phyloP scores from a whole-genome alignment of 2,888 invertebrate species.

The Embidobia sp. region DNA sequence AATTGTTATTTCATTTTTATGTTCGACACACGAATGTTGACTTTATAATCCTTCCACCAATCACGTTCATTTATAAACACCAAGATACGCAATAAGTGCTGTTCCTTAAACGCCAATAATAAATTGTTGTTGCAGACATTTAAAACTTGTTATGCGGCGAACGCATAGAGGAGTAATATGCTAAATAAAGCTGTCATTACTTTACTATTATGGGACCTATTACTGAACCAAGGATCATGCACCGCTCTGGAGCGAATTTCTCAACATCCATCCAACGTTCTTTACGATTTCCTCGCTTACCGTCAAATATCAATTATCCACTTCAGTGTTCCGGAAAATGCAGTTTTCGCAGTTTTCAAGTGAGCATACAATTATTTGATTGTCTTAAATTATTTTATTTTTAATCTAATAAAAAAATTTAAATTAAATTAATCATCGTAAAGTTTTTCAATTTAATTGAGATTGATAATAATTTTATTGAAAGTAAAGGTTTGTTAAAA shows the following conservation, averaged over 20 bases:
- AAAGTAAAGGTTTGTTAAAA: too few relatives aligned
- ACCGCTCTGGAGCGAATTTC: constrained; percentile 74
- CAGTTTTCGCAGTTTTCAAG: constrained; percentile 82
- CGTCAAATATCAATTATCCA: constrained; percentile 84
- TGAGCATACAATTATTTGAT: too few relatives aligned
- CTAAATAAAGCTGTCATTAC: constrained; percentile 66
- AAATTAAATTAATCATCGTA: too few relatives aligned
- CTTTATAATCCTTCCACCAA: too few relatives aligned
- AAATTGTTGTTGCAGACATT: constrained; percentile 30
- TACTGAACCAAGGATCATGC: constrained; percentile 68
- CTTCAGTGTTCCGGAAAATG: constrained; percentile 83
- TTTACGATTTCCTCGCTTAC: constrained; percentile 83
- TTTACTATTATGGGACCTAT: constrained; percentile 71
- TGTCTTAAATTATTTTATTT: constrained; percentile 1
- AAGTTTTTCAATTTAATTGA: too few relatives aligned
- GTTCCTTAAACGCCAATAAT: too few relatives aligned
- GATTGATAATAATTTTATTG: too few relatives aligned
- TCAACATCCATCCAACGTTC: constrained; percentile 81
- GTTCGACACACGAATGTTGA: too few relatives aligned
- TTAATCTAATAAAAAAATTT: not conserved
- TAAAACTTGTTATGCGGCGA: constrained; percentile 72
- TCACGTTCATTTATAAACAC: too few relatives aligned
- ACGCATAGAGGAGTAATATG: constrained; percentile 70
- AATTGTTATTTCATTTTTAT: too few relatives aligned
- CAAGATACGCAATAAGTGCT: too few relatives aligned